These are phyloP conservation scores for Cyprinella venusta DNA, from an alignment of 2,797 vertebrate species.

Conservation along the genomic window DNA sequence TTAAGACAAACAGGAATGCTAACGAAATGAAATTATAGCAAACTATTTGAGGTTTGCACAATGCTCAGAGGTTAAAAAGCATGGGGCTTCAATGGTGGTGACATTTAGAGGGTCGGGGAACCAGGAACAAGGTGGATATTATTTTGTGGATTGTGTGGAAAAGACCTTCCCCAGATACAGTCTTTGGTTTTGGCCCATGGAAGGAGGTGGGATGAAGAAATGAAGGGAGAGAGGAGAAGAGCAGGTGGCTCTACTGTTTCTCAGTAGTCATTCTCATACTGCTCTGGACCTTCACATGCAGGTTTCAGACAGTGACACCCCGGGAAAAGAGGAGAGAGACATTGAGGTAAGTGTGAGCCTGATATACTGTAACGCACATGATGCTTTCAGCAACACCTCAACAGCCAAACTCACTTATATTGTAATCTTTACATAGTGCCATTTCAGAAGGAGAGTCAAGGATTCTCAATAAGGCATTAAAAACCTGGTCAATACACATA, in stretches of 20 bases:
- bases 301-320: constrained; percentile 56
- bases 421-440: constrained; percentile 14
- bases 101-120: constrained; percentile 16
- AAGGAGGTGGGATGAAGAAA: constrained; percentile 29
- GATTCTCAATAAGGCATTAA: constrained; percentile 26
- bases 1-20: neutral
- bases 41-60: neutral
- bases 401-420: neutral
- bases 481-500: constrained; percentile 36
- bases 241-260: constrained; percentile 65
- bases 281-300: constrained; percentile 76
- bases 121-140: neutral
- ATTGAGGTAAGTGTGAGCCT: constrained; percentile 55
- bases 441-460: constrained; percentile 21
- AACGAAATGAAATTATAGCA: neutral
- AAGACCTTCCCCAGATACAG: constrained; percentile 34
- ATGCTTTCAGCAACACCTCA: constrained; percentile 10
- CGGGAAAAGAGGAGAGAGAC: constrained; percentile 57
- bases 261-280: constrained; percentile 86
- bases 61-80: constrained; percentile 18
- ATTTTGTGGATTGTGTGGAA: constrained; percentile 19
- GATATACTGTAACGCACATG: neutral
- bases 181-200: constrained; percentile 48
- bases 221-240: constrained; percentile 60
- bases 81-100: constrained; percentile 53